phyloP scores from a whole-genome alignment of 2,797 vertebrate species.

The Siniperca scherzeri region DNA sequence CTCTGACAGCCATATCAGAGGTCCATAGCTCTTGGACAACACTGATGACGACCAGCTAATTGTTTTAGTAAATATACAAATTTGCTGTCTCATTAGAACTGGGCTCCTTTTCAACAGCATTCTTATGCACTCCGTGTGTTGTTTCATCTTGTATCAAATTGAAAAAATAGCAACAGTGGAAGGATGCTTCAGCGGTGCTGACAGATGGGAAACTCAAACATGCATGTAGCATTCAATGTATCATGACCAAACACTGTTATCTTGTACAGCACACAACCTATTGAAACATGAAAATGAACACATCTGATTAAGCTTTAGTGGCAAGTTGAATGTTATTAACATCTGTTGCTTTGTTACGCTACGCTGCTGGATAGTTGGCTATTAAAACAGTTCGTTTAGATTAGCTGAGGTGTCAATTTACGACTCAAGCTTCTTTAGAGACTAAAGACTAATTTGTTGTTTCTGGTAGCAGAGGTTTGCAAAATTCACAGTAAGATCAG shows the following conservation, averaged over 20 bases:
- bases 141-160: not conserved
- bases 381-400: constrained; percentile 27
- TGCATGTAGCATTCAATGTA: not conserved
- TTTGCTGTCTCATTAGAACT: constrained; percentile 14
- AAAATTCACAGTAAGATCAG: not conserved
- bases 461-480: not conserved
- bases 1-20: not conserved
- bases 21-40: constrained; percentile 5
- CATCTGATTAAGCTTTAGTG: not conserved
- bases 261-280: not conserved
- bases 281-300: not conserved
- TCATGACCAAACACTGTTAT: not conserved
- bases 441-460: not conserved
- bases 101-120: not conserved
- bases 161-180: not conserved
- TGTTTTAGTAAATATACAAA: constrained; percentile 9
- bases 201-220: constrained; percentile 32
- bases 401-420: not conserved
- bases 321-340: not conserved
- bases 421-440: not conserved
- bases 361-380: constrained; percentile 6
- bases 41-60: not conserved
- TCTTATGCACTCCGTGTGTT: not conserved
- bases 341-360: not conserved
- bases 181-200: not conserved